Evolutionary conservation across 2,888 invertebrate genomes (phyloP).

Genomic region (Ceratothoa steindachneri): DNA sequence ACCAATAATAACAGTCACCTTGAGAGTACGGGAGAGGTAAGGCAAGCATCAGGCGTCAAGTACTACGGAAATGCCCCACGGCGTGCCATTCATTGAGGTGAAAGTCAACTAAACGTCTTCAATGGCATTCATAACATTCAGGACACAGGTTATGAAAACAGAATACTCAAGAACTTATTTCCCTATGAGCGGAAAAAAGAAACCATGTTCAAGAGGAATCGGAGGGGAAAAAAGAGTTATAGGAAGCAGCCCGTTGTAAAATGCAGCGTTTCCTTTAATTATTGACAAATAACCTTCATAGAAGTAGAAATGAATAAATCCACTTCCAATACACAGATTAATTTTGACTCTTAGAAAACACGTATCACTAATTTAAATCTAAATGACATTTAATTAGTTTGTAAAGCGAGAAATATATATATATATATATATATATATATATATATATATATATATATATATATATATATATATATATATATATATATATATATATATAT

Average conservation of each 20-base stretch:
- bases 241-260: too few species aligned
- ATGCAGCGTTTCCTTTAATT: too few species aligned
- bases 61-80: too few species aligned
- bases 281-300: too few species aligned
- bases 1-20: too few species aligned
- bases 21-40: too few species aligned
- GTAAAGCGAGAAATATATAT: neutral
- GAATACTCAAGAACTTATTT: neutral
- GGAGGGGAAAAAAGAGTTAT: neutral
- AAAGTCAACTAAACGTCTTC: conserved; percentile 25
- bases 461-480: neutral
- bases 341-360: too few species aligned
- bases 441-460: neutral
- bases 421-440: neutral
- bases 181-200: neutral
- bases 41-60: too few species aligned
- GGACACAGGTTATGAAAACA: neutral
- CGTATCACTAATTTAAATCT: too few species aligned
- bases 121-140: conserved; percentile 4
- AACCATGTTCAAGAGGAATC: neutral
- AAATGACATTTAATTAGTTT: too few species aligned
- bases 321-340: too few species aligned
- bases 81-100: conserved; percentile 17
- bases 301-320: too few species aligned
- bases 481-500: neutral